Evolutionary conservation across 2,888 invertebrate genomes (phyloP), one percentile per base, ranked within the genome.

Genomic region (Eucriotettix oculatus): DNA sequence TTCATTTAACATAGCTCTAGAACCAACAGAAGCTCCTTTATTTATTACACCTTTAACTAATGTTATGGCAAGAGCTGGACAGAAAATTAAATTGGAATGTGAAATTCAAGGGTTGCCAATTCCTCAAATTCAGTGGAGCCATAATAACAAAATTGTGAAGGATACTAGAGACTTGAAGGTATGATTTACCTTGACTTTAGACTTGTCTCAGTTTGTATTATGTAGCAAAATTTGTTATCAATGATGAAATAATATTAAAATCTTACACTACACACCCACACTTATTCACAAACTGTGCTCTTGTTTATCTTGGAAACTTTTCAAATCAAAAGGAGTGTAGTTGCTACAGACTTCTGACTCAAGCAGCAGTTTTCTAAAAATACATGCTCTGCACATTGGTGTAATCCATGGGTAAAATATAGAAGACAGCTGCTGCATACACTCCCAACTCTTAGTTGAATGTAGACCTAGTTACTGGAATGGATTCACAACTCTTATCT

Each of bases 41-140:
- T 84, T 87, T 66, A 73, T 78, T 56, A 73, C 76, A 60, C 80
- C 84, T 5, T 74, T 86, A 44, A 80, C 81, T 3, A 85, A 86
- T 71, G 79, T 83, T n/a, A 85, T 84, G 81, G 84, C 82, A 10
- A 77, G 84, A 66, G 82, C 84, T 60, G 86, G 87, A 56, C 84
- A 87, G 69, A 85, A 83, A 72, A 77, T 86, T 68, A 82, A 82
- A 71, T 73, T 88, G 66, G 85, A 86, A 72, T 85, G 86, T 65
- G 76, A 82, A 69, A 80, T 84, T 62, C 76, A 75, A 57, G 86
- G 86, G 63, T 75, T 79, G 66, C 86, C 86, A 54, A 71, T 74
- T 59, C 86, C 86, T 10, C 76, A 78, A 52, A 71, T 86, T 56
- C 76, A 74, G 64, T 87, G 87, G 87, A 75, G 78, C 62, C 83